Evolutionary conservation across 1,140 invertebrate species (phyloP), one percentile per base, ranked within the genome.

Genomic region (Diplogasteroides magnus): DNA sequence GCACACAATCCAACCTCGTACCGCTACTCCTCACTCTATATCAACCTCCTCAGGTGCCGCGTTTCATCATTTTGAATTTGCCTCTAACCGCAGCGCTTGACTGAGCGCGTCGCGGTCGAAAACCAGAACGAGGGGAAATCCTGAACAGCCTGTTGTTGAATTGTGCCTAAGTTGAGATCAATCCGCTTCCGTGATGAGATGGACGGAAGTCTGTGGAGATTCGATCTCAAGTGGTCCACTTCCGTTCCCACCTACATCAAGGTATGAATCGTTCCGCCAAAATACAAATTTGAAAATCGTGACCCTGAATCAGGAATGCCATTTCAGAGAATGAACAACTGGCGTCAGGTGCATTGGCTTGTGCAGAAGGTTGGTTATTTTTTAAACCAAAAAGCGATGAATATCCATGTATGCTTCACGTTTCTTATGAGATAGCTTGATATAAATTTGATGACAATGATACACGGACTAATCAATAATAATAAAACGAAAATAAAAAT

Each of bases 191-290:
- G 74, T 11, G 73, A 80, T 67, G 57, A 64, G 3, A n/a, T n/a
- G n/a, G 48, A 74, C 61, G 74, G 75, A 61, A 73, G 72, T 23
- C 6, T 66, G 48, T 76, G 69, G 60, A 57, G 79, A 14, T 83
- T 84, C 76, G 78, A 84, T 67, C 73, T 85, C 31, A 77, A 85
- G 29, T 81, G 85, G 67, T 84, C 84, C 2, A 83, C 83, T 68
- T 85, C 86, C 23, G 83, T 88, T 25, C 82, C 84, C 59, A 83
- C 86, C 23, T 88, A 88, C 76, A 85, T 87, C 60, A 84, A 86
- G 80, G 86, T 87, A 78, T 28, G 57, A n/a, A n/a, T n/a, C 0
- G 55, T 23, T 56, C 55, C 15, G 23, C 55, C 0, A 56, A 15
- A 56, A 19, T 23, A 56, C 23, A 15, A 56, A 56, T 56, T 56